Base-by-base conservation (phyloP, 2,797 vertebrate genomes). In the Xyrichtys novacula region DNA sequence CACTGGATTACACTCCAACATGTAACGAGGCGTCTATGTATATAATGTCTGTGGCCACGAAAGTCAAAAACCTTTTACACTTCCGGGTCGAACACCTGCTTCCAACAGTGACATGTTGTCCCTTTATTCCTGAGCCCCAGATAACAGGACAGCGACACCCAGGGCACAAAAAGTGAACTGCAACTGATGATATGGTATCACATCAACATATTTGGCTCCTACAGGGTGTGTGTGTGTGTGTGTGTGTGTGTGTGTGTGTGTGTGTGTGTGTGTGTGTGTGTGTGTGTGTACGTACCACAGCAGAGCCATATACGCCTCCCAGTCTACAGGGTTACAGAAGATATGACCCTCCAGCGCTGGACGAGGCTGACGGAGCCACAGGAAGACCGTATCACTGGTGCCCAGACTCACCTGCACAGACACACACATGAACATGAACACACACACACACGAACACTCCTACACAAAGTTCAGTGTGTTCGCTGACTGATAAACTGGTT, bases 311-410 rank as follows among this genome's bases (percentile, higher is more conserved):
- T 95, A 97, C 0, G 91, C 90, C 44, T 78, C 58, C 8, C 67
- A 47, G 59, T 95, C 93, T 4, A 97, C 94, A 0, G 97, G 98
- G 81, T 95, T 98, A 88, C 96, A 96, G 90, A 98, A 95, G 82
- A 99, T 72, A 83, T 99, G 98, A n/a, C 97, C 97, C 71, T 98
- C 95, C 39, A 96, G 74, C 29, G 95, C 92, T 0, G 96, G 96
- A 4, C 52, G 89, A 44, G 96, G 96, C 34, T 96, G 88, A 78
- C 90, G 92, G 74, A 98, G 92, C 96, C 96, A 99, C 48, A 97
- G 90, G 46, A 99, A 99, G 2, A 98, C 91, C 0, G 97, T 99
- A 70, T 99, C 98, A 55, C 97, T 99, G 58, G 98, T 98, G 1
- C 97, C 98, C 74, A 99, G 86, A 78, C 97, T 98, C 60, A 99